phyloP scores from a whole-genome alignment of 2,797 vertebrate genomes.

The Semotilus atromaculatus region DNA sequence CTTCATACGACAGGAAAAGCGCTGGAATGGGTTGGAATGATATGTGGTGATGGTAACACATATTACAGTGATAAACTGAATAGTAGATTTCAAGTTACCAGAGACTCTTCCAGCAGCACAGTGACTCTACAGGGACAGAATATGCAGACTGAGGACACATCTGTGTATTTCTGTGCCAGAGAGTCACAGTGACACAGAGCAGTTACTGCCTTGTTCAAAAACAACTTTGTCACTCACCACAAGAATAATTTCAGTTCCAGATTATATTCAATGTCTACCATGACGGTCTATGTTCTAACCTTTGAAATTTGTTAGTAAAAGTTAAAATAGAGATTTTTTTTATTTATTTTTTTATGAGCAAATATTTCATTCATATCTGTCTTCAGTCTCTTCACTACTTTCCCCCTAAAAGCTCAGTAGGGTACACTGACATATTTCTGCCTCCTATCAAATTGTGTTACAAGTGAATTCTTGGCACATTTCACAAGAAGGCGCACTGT shows the following conservation, averaged over 20 bases:
- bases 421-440: no score
- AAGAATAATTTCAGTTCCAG: not conserved
- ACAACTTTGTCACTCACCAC: not conserved
- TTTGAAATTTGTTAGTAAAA: no score
- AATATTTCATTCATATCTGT: no score
- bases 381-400: no score
- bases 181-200: not conserved
- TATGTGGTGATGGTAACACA: not conserved
- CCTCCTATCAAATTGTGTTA: no score
- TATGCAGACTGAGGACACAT: conserved; percentile 10
- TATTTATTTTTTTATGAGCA: no score
- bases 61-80: conserved; percentile 42
- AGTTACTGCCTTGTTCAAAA: not conserved
- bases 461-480: no score
- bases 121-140: not conserved
- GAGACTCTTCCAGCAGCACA: conserved; percentile 30
- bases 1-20: conserved; percentile 41
- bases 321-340: no score
- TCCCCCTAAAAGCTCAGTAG: no score
- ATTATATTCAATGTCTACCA: not conserved
- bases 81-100: conserved; percentile 28
- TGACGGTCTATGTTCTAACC: not conserved
- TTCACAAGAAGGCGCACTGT: no score
- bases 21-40: fast-evolving
- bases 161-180: not conserved